Percentiles rank a stretch among this genome's conserved stretches.
phyloP scores from a whole-genome alignment of 2,797 vertebrate species.

The Cichlasoma orientale region DNA sequence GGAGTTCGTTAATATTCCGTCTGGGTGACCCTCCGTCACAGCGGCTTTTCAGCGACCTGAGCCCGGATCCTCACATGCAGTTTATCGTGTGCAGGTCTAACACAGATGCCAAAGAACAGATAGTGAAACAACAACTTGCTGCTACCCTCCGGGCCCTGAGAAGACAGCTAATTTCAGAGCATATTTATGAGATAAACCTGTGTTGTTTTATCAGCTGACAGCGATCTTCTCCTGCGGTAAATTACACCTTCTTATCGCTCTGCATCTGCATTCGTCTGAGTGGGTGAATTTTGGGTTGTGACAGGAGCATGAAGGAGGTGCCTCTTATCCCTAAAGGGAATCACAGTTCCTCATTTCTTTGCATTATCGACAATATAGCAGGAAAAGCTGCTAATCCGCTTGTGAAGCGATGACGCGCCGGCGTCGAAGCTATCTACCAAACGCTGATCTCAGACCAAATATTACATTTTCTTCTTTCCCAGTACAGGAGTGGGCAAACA shows the following conservation, averaged over 20 bases:
- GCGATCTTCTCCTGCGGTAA: slow-evolving; percentile 41
- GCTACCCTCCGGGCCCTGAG: slow-evolving; percentile 28
- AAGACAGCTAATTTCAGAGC: slow-evolving; percentile 41
- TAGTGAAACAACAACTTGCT: slow-evolving; percentile 43
- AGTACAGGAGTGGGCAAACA: not conserved
- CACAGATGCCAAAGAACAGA: slow-evolving; percentile 45
- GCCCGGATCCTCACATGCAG: not conserved
- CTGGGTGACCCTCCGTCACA: not conserved
- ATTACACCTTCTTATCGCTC: slow-evolving; percentile 32
- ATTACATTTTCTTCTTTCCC: not conserved
- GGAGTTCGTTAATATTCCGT: not conserved
- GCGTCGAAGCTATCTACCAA: not conserved
- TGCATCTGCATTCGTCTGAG: slow-evolving; percentile 40
- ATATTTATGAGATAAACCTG: slow-evolving; percentile 61
- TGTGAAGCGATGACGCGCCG: not conserved
- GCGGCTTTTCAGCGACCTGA: slow-evolving; percentile 6
- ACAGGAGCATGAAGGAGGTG: slow-evolving; percentile 7
- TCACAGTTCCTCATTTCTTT: slow-evolving; percentile 3
- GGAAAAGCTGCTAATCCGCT: not conserved
- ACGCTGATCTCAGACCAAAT: not conserved
- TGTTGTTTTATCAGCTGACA: slow-evolving; percentile 63
- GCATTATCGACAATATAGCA: not conserved
- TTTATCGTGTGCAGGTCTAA: slow-evolving; percentile 18
- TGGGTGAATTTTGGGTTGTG: slow-evolving; percentile 1
- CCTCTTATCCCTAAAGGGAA: not conserved